These are phyloP conservation scores for Diplodus sargus DNA, from an alignment of 2,797 vertebrate species.

Conservation along the genomic window DNA sequence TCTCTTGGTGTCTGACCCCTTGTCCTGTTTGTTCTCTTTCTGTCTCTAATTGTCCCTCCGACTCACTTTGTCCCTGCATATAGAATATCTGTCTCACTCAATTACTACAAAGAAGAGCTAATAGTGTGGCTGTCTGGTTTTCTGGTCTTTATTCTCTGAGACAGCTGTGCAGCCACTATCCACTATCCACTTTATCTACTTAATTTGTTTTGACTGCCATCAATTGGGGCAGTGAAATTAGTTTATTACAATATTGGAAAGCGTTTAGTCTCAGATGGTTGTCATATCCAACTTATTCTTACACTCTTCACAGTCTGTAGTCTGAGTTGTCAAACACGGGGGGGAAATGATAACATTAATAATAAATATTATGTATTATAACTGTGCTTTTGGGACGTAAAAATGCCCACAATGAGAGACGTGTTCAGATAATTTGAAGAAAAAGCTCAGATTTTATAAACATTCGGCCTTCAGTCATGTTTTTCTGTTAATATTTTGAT, in stretches of 20 bases:
- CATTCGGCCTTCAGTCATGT: too few relatives aligned
- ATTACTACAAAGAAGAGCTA: slow-evolving; percentile 18
- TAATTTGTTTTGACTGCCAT: not conserved
- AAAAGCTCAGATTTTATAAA: too few relatives aligned
- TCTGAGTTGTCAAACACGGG: not conserved
- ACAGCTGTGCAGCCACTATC: slow-evolving; percentile 4
- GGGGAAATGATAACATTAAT: not conserved
- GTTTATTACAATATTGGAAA: slow-evolving; percentile 17
- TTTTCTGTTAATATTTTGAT: not conserved
- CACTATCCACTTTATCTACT: too few relatives aligned
- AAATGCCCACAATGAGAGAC: not conserved
- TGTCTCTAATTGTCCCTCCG: slow-evolving; percentile 1
- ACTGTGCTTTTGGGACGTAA: not conserved
- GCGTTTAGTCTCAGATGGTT: slow-evolving; percentile 5
- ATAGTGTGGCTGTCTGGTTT: not conserved
- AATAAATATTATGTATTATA: too few relatives aligned
- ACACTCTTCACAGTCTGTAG: not conserved
- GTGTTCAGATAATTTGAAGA: too few relatives aligned
- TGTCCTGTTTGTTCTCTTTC: slow-evolving; percentile 14
- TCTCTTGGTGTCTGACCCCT: slow-evolving; percentile 28
- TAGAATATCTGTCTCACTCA: slow-evolving; percentile 48
- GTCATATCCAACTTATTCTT: not conserved
- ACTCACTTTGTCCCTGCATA: slow-evolving; percentile 14
- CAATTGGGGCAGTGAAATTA: not conserved
- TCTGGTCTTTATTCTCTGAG: not conserved